Conservation (phyloP, 2,797 vertebrate genomes). For the Hippocampus kuda region DNA sequence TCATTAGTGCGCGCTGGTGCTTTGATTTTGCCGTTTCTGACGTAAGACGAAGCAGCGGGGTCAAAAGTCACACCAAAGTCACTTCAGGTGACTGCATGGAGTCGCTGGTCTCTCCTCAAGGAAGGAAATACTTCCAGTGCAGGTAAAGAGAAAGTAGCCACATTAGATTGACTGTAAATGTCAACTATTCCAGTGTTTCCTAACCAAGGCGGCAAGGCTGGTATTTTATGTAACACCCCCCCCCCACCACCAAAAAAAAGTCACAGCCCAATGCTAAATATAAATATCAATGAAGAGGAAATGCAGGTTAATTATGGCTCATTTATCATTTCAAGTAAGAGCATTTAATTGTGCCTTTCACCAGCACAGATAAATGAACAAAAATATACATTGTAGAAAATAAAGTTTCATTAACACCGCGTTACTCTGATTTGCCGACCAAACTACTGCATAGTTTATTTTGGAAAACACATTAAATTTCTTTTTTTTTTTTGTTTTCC, state of each 20-base stretch:
- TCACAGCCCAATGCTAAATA: too few relatives aligned
- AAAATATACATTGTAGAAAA: too few relatives aligned
- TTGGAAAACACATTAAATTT: background rate
- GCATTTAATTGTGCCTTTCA: too few relatives aligned
- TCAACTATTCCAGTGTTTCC: background rate
- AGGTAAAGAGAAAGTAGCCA: slow-evolving; percentile 2
- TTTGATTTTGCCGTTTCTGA: slow-evolving; percentile 25
- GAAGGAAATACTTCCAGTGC: slow-evolving; percentile 8
- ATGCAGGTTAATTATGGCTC: too few relatives aligned
- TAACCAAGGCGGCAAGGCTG: too few relatives aligned
- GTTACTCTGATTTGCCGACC: background rate
- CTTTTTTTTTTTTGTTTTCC: background rate
- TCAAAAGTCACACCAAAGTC: slow-evolving; percentile 19
- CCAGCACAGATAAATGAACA: too few relatives aligned
- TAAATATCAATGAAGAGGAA: too few relatives aligned
- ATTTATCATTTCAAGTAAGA: too few relatives aligned
- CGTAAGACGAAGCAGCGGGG: slow-evolving; percentile 20
- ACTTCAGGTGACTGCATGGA: slow-evolving; percentile 5
- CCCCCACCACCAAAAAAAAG: too few relatives aligned
- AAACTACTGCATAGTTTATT: background rate
- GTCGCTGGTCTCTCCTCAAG: background rate
- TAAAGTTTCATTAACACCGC: too few relatives aligned
- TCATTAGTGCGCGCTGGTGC: slow-evolving; percentile 23
- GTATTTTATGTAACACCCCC: too few relatives aligned
- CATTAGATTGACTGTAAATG: background rate